Evolutionary conservation across 2,113 vertebrate species (phyloP).

Genomic region (Myxocyprinus asiaticus): DNA sequence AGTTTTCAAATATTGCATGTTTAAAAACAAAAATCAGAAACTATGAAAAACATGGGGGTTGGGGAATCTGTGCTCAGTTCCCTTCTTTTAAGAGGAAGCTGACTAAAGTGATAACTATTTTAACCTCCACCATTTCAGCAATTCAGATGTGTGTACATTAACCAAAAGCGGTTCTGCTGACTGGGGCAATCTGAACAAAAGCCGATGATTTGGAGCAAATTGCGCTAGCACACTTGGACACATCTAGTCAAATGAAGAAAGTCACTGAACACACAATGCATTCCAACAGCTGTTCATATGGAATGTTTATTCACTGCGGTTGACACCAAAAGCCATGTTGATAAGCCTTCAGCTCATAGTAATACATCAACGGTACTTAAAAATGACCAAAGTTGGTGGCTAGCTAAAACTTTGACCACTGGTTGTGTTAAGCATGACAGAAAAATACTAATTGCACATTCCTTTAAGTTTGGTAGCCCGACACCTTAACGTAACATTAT

Average conservation of each 20-base stretch:
- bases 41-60: not conserved
- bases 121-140: conserved; percentile 17
- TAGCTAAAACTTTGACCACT: conserved; percentile 43
- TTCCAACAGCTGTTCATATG: not conserved
- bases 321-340: conserved; percentile 52
- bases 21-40: not conserved
- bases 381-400: conserved; percentile 34
- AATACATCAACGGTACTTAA: conserved; percentile 44
- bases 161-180: conserved; percentile 6
- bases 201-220: not conserved
- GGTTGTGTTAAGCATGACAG: conserved; percentile 46
- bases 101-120: not conserved
- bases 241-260: not conserved
- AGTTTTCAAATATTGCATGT: not conserved
- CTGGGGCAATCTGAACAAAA: not conserved
- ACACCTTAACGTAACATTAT: conserved; percentile 40
- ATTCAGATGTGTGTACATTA: conserved; percentile 5
- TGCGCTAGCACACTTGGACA: not conserved
- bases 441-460: conserved; percentile 45
- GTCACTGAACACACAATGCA: not conserved
- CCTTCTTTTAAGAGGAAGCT: conserved; percentile 17
- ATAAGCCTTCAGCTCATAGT: conserved; percentile 44
- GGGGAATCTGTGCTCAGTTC: conserved; percentile 2
- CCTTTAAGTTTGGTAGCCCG: conserved; percentile 37
- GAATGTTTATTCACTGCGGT: conserved; percentile 52